Base-by-base conservation (phyloP, 2,113 vertebrate species). In the Salminus brasiliensis region DNA sequence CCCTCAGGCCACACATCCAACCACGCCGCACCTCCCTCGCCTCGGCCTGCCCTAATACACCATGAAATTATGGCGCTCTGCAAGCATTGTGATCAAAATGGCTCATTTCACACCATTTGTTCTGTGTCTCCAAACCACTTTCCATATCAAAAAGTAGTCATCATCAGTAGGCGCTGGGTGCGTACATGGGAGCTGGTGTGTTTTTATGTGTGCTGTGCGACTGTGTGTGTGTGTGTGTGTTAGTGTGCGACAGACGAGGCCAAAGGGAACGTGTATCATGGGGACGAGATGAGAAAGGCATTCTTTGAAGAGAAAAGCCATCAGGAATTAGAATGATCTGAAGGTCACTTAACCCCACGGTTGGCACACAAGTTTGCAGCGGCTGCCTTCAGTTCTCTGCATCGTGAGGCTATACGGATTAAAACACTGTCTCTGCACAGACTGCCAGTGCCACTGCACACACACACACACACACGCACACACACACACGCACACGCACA, bases 381-480 rank as follows among this genome's bases (percentile, higher is more conserved):
- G 34, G 39, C 66, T 60, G 53, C 13, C 53, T 60, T 27, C 71
- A 25, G 43, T 69, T 59, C 66, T 60, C 13, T 41, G 15, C 47
- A 55, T 66, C 10, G 23, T 39, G 36, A 23, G 18, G n/a, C 25
- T 32, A 23, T n/a, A n/a, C n/a, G n/a, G n/a, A n/a, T n/a, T n/a
- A n/a, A n/a, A 12, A 47, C 23, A 27, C 6, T 81, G 86, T 88
- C 84, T 89, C 84, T 86, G 82, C 77, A 86, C 81, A 81, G 59
- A 36, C 30, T 47, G 45, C 87, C n/a, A n/a, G n/a, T n/a, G n/a
- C n/a, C n/a, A n/a, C n/a, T n/a, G 49, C 43, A 77, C 34, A 77
- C 69, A 72, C 34, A 69, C 36, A 75, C 5, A 65, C 53, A 72
- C 69, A 55, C 29, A 57, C 70, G 43, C 0, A 63, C n/a, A 27